Evolutionary conservation across 2,113 vertebrate species (phyloP).

Genomic region (Scolopax mira): DNA sequence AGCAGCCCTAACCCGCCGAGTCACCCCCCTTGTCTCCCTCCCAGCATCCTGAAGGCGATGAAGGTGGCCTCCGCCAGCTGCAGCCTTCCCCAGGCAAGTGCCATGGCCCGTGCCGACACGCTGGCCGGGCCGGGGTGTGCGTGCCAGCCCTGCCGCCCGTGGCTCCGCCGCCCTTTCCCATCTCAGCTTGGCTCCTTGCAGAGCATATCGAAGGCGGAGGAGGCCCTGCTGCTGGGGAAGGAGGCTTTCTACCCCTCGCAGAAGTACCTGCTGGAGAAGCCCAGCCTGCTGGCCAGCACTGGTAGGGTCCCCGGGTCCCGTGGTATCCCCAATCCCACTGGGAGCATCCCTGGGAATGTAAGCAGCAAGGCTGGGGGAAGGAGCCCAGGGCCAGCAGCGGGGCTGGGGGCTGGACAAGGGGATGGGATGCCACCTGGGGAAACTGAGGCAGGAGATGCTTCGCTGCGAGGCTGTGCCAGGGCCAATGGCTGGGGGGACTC

Average conservation of each 20-base stretch:
- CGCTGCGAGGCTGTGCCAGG: fast-evolving
- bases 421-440: not conserved
- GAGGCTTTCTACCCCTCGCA: slow-evolving; percentile 87
- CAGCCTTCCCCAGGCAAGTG: slow-evolving; percentile 87
- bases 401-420: no score
- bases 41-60: slow-evolving; percentile 94
- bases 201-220: slow-evolving; percentile 82
- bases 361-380: not conserved
- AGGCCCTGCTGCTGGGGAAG: slow-evolving; percentile 86
- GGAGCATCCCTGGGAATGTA: not conserved
- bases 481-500: fast-evolving
- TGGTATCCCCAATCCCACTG: fast-evolving
- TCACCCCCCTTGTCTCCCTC: not conserved
- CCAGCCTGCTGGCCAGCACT: slow-evolving; percentile 74
- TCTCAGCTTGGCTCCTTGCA: slow-evolving; percentile 59
- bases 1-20: fast-evolving
- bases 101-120: fast-evolving
- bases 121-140: not conserved
- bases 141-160: not conserved
- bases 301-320: slow-evolving; percentile 70
- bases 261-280: slow-evolving; percentile 89
- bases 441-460: not conserved
- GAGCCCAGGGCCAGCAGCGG: not conserved
- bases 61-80: slow-evolving; percentile 89
- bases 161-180: not conserved